A percentile compares a stretch with the other conserved stretches of the same genome.
Evolutionary conservation across 2,888 invertebrate genomes (phyloP).

Genomic region (Ctena decussata): DNA sequence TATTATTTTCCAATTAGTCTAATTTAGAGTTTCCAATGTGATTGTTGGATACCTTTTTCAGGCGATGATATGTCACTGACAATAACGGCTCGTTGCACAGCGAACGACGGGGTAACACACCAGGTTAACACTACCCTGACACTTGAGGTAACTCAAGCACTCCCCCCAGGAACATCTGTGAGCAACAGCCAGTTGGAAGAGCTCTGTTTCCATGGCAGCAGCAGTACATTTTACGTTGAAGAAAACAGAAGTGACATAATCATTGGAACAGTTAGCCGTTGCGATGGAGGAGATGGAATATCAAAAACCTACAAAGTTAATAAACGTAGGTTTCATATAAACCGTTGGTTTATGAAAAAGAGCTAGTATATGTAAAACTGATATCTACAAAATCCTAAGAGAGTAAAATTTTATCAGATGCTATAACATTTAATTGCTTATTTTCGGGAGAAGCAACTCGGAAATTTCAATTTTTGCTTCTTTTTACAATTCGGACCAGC

Average conservation of each 20-base stretch:
- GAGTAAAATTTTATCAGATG: no score
- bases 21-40: no score
- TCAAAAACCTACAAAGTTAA: constrained; percentile 28
- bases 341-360: no score
- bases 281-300: constrained; percentile 10
- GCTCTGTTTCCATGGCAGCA: constrained; percentile 32
- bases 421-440: no score
- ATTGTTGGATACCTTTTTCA: no score
- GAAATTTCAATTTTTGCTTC: no score
- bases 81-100: constrained; percentile 18
- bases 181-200: not conserved
- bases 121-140: not conserved
- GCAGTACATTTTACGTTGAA: constrained; percentile 27
- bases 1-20: no score
- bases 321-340: constrained; percentile 48
- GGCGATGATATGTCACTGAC: not conserved
- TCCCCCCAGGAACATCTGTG: not conserved
- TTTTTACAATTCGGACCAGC: no score
- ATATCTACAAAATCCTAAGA: no score
- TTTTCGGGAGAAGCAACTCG: no score
- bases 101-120: not conserved
- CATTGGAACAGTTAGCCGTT: constrained; percentile 42
- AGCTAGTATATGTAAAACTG: no score
- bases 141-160: not conserved
- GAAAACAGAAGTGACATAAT: constrained; percentile 39